Evolutionary conservation across 2,113 vertebrate species (phyloP).

Genomic region (Cephalopterus ornatus): DNA sequence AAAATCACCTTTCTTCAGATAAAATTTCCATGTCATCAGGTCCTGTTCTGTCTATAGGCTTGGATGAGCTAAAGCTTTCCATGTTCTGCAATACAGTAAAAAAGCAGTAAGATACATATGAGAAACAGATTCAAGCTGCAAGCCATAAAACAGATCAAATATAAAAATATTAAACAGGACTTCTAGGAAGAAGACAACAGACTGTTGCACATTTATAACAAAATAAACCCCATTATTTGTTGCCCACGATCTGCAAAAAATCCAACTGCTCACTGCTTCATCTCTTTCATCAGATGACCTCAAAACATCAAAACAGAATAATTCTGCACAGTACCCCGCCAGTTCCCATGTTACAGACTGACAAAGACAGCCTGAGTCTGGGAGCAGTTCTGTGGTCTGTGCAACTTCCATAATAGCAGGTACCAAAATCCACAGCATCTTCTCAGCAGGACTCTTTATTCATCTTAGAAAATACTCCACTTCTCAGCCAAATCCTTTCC

Average conservation of each 20-base stretch:
- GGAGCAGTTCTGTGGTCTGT: not conserved
- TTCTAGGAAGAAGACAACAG: not conserved
- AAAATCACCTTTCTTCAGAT: slow-evolving; percentile 76
- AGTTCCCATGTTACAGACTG: not conserved
- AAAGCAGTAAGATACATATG: not conserved
- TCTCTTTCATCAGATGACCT: not conserved
- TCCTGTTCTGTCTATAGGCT: slow-evolving; percentile 59
- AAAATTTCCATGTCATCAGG: slow-evolving; percentile 72
- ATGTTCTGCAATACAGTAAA: slow-evolving; percentile 72
- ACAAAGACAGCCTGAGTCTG: not conserved
- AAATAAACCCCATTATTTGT: not conserved
- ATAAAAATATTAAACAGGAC: not conserved
- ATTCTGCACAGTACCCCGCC: rapidly evolving
- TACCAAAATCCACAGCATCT: not conserved
- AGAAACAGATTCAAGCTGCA: not conserved
- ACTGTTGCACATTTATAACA: not conserved
- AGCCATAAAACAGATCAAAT: not conserved
- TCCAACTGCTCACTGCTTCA: rapidly evolving
- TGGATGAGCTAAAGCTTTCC: slow-evolving; percentile 71
- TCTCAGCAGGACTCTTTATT: not conserved
- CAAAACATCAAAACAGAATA: not conserved
- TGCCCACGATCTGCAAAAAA: not conserved
- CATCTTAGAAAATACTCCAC: not conserved
- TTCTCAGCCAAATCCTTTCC: not conserved
- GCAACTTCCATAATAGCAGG: not conserved